Evolutionary conservation across 2,113 vertebrate genomes (phyloP), one percentile per base, ranked within the genome.

Genomic region (Puntigrus tetrazona): DNA sequence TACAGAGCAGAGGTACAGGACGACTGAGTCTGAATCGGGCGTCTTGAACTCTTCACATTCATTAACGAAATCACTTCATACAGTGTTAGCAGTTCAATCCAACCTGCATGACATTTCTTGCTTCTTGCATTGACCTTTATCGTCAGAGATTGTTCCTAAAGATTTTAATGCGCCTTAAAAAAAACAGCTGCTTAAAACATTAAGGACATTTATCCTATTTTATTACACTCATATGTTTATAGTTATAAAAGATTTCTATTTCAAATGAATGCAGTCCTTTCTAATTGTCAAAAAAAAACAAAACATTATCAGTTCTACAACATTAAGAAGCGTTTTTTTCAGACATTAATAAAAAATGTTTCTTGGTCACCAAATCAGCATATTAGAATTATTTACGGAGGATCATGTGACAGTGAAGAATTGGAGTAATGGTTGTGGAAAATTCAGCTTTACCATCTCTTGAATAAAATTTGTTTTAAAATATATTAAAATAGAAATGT

Each of bases 1-100:
- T 99, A 99, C 91, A 95, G 97, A 94, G 98, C 98, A 7, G 98
- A 99, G 97, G 98, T 99, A 88, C 2, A 96, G 96, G 63, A 79
- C 4, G 57, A 79, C 1, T 90, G 94, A 93, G 87, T 97, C 90
- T 97, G 98, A 93, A 97, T 99, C 90, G 96, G 97, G 70, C 27
- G 95, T 83, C 97, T 95, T 90, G 93, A 97, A 91, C 89, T 95
- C 11, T 14, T 18, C 16, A 47, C 43, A 27, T 75, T 75, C 45
- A 75, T n/a, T 50, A 5, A 75, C 50, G 45, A 70, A 20, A 38
- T n/a, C 10, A 38, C n/a, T 70, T n/a, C 2, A 38, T n/a, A 4
- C 36, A 69, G 1, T 69, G 18, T 36, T 69, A 22, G 20, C 18
- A 22, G 18, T 18, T 65, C 31, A 65, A 65, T 65, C 61, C 29